Evolutionary conservation across 2,113 vertebrate genomes (phyloP).

Genomic region (Egretta garzetta): DNA sequence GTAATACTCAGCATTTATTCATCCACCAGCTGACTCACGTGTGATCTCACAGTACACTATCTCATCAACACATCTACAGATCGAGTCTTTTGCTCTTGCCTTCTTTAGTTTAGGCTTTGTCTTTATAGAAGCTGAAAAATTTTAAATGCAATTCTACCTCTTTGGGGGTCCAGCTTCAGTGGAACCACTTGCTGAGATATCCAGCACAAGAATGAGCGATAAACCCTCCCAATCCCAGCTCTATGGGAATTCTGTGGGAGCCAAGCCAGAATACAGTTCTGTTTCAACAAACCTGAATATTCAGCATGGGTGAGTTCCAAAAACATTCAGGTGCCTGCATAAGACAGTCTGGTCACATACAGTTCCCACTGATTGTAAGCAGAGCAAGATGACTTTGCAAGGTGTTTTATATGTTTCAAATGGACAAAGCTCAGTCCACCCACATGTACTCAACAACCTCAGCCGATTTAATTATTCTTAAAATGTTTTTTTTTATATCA

Average conservation of each 20-base stretch:
- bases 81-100: fast-evolving
- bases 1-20: neutral
- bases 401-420: neutral
- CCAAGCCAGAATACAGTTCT: neutral
- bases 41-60: neutral
- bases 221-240: neutral
- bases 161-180: neutral
- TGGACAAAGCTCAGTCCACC: neutral
- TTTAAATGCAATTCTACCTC: neutral
- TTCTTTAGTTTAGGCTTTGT: neutral
- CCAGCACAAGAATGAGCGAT: neutral
- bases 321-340: neutral
- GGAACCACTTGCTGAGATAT: neutral
- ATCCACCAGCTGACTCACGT: neutral
- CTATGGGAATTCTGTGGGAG: neutral
- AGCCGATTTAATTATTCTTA: neutral
- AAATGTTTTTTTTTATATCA: neutral
- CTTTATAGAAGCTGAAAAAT: neutral
- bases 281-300: neutral
- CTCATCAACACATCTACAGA: neutral
- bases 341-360: neutral
- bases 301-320: neutral
- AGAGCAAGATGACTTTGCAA: neutral
- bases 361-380: neutral
- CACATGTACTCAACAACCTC: neutral